A percentile compares a stretch with the other conserved stretches of the same genome.
Evolutionary conservation across 1,140 invertebrate genomes (phyloP).

Genomic region (Heliconius hermathena): DNA sequence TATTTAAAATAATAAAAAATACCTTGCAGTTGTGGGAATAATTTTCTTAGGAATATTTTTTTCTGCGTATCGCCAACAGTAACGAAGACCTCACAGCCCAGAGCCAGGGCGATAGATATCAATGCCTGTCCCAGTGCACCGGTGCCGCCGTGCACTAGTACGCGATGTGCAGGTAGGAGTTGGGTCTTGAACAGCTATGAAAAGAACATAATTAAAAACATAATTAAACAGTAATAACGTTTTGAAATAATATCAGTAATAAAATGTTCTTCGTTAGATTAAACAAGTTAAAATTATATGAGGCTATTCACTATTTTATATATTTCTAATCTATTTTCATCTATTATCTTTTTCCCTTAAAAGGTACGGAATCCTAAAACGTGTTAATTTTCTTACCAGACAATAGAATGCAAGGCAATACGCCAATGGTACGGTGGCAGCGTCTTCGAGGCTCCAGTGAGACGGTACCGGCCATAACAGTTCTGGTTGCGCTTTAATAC

Average conservation of each 20-base stretch:
- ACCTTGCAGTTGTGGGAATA: slow-evolving; percentile 56
- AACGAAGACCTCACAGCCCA: slow-evolving; percentile 82
- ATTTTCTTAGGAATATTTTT: slow-evolving; percentile 55
- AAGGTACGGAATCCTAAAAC: no score
- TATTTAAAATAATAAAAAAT: neutral
- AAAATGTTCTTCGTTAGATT: no score
- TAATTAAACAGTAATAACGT: no score
- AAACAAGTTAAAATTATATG: no score
- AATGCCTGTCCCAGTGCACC: slow-evolving; percentile 89
- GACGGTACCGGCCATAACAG: slow-evolving; percentile 87
- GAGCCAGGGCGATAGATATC: slow-evolving; percentile 82
- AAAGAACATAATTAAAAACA: neutral
- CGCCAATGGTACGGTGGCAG: slow-evolving; percentile 87
- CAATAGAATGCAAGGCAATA: slow-evolving; percentile 74
- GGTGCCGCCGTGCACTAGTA: slow-evolving; percentile 89
- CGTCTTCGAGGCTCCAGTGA: slow-evolving; percentile 88
- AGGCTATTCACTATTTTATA: no score
- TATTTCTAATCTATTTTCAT: no score
- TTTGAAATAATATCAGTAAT: no score
- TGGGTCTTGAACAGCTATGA: neutral
- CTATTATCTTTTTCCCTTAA: no score
- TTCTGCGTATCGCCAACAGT: slow-evolving; percentile 78
- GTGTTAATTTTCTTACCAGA: slow-evolving; percentile 68
- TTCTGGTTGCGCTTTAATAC: slow-evolving; percentile 27
- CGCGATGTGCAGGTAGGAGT: slow-evolving; percentile 38